Conservation (phyloP, 37 sponge, comb jelly and placozoan species). For the Halisarca cf. caerulea region DNA sequence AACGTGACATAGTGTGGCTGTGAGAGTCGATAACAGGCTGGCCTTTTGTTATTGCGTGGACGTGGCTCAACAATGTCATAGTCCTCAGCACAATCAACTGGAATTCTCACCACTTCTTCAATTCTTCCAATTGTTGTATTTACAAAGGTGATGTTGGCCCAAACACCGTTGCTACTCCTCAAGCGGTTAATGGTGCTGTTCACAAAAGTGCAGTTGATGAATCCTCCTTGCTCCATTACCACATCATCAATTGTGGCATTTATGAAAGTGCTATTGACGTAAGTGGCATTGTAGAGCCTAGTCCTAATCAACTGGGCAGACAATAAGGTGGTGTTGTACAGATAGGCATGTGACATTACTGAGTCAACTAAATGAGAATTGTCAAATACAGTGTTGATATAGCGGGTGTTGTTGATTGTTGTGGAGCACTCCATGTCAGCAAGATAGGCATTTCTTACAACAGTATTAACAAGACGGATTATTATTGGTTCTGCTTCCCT, state of each 20-base stretch:
- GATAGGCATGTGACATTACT: background rate
- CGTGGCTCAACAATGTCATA: background rate
- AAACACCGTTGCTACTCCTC: background rate
- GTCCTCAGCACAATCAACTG: background rate
- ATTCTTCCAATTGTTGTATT: background rate
- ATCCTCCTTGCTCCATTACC: background rate
- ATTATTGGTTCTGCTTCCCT: no score
- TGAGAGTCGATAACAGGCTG: background rate
- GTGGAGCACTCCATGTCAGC: no score
- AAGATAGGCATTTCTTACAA: no score
- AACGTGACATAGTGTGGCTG: background rate
- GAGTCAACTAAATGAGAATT: background rate
- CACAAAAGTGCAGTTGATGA: background rate
- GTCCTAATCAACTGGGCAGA: background rate
- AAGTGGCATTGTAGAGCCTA: constrained; percentile 5
- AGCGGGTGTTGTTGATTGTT: background rate
- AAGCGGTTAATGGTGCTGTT: background rate
- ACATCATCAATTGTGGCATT: background rate
- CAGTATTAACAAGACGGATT: no score
- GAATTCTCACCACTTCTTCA: background rate
- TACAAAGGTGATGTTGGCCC: background rate
- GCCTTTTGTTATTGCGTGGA: background rate
- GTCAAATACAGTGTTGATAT: no score
- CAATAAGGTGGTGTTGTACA: background rate
- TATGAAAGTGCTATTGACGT: background rate